Conservation (phyloP, 1,140 invertebrate species). For the Lepidurus apus region DNA sequence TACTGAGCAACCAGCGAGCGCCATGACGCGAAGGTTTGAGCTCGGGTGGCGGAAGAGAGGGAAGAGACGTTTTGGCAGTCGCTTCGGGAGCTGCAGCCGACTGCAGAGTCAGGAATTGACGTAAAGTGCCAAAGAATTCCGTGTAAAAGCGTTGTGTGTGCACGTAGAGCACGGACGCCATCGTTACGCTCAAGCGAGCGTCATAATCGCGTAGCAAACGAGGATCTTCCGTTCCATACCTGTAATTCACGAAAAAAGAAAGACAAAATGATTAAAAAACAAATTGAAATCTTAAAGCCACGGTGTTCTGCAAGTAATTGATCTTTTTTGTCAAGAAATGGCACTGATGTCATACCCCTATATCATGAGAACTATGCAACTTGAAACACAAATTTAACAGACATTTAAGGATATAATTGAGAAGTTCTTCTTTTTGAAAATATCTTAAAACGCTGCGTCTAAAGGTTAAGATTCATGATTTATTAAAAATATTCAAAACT, state of each 20-base stretch:
- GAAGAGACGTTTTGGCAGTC: not conserved
- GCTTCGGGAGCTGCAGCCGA: slow-evolving; percentile 37
- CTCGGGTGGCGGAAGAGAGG: slow-evolving; percentile 23
- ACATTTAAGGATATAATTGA: too few species aligned
- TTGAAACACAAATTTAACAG: too few species aligned
- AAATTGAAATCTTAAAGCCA: slow-evolving; percentile 31
- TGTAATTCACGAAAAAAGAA: slow-evolving; percentile 38
- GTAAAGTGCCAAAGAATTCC: slow-evolving; percentile 78
- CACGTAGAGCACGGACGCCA: slow-evolving; percentile 78
- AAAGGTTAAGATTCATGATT: too few species aligned
- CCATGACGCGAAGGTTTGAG: slow-evolving; percentile 42
- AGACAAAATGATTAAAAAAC: slow-evolving; percentile 39
- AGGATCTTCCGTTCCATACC: slow-evolving; percentile 49
- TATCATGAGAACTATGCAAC: too few species aligned
- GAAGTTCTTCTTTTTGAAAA: too few species aligned
- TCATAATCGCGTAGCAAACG: slow-evolving; percentile 58
- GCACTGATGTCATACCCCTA: not conserved
- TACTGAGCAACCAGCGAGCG: slow-evolving; percentile 57
- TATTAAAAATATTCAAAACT: too few species aligned
- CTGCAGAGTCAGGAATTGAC: slow-evolving; percentile 77
- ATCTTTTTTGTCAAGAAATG: not conserved
- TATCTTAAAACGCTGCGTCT: too few species aligned
- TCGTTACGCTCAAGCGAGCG: slow-evolving; percentile 65
- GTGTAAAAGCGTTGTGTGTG: slow-evolving; percentile 90
- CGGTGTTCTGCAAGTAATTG: too few species aligned